Conservation (phyloP, 2,888 invertebrate species). For the Aphodius granarius region DNA sequence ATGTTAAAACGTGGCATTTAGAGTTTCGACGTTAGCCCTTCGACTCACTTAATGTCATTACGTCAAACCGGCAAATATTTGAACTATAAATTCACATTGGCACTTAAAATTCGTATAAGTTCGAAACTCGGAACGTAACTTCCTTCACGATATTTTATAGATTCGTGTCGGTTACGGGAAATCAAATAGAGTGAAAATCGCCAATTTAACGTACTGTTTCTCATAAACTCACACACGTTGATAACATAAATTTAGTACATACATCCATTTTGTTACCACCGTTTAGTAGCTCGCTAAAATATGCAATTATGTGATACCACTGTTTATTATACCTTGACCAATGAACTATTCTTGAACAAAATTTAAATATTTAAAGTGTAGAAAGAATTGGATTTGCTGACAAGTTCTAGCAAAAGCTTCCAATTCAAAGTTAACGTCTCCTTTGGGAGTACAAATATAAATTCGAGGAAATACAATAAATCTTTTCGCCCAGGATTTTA, state of each 20-base stretch:
- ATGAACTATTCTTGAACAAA: not conserved
- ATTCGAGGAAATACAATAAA: conserved; percentile 10
- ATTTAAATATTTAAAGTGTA: not conserved
- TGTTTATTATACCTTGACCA: not conserved
- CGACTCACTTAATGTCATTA: not conserved
- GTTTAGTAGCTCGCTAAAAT: too few relatives aligned
- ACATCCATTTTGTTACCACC: too few relatives aligned
- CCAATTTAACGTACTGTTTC: too few relatives aligned
- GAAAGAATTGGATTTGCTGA: not conserved
- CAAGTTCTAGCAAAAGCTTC: not conserved
- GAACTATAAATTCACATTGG: not conserved
- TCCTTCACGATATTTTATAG: too few relatives aligned
- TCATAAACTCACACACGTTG: too few relatives aligned
- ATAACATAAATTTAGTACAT: too few relatives aligned
- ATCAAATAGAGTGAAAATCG: too few relatives aligned
- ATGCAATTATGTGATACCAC: too few relatives aligned
- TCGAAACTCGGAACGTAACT: too few relatives aligned
- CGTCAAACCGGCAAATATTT: not conserved
- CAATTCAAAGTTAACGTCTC: conserved; percentile 1
- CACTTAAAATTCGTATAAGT: not conserved
- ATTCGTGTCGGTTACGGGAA: too few relatives aligned
- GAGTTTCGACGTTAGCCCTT: not conserved
- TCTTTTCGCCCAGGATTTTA: not conserved
- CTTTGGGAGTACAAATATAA: conserved; percentile 10
- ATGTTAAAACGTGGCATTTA: conserved; percentile 10